These are phyloP conservation scores for Onychostoma macrolepis DNA, from an alignment of 2,113 vertebrate genomes.

Conservation along the genomic window DNA sequence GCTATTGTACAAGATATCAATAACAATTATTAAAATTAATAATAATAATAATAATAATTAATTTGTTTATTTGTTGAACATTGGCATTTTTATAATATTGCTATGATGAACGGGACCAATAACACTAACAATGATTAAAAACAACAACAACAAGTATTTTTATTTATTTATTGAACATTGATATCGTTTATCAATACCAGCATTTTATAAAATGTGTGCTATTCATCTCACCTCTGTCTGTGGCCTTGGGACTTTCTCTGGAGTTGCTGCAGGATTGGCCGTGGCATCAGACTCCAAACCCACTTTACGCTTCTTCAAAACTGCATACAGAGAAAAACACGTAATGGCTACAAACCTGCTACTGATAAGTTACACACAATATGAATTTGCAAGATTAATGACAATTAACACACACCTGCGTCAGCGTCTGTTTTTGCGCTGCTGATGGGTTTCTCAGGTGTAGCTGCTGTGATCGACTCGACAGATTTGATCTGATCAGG, in stretches of 20 bases:
- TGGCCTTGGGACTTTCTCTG: constrained; percentile 58
- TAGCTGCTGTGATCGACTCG: not conserved
- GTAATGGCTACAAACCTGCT: not conserved
- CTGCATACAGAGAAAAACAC: constrained; percentile 47
- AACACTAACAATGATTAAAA: too few species aligned
- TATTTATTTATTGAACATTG: too few species aligned
- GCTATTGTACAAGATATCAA: not conserved
- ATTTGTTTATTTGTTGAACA: not conserved
- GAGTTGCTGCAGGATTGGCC: constrained; percentile 44
- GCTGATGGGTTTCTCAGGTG: constrained; percentile 5
- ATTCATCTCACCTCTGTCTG: constrained; percentile 46
- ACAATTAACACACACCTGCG: constrained; percentile 24
- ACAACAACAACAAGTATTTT: too few species aligned
- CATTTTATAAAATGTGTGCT: constrained; percentile 12
- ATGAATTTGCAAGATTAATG: not conserved
- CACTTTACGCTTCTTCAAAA: constrained; percentile 73
- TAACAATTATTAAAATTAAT: not conserved
- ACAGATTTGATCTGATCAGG: constrained; percentile 34
- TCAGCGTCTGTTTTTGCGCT: constrained; percentile 2
- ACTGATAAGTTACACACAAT: not conserved
- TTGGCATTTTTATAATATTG: not conserved
- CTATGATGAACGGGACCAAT: not conserved
- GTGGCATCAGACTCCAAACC: constrained; percentile 54
- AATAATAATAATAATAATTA: not conserved
- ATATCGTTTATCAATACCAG: not conserved